Base-by-base conservation (phyloP, 2,888 invertebrate species). In the Ptilodon capucinus region DNA sequence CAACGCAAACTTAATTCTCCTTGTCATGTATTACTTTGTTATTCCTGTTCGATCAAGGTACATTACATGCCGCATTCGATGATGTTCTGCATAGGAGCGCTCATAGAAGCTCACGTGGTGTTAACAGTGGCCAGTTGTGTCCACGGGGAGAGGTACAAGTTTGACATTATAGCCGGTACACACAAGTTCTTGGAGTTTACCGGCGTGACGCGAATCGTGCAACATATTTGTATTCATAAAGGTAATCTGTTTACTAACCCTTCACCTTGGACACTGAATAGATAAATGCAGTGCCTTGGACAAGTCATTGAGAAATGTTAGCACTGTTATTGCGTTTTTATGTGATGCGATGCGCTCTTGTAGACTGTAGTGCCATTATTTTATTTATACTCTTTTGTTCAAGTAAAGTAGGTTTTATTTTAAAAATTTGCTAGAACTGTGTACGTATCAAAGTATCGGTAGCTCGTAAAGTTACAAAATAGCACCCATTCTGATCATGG, bases 101-200 rank as follows among this genome's bases (percentile, higher is more conserved):
- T 90, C 11, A 75, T 90, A 55, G 89, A 90, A 55, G 74, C 84
- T 1, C 86, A 88, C 45, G 81, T 90, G n/a, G 78, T 86, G 1
- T 48, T 90, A 5, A 86, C 89, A 3, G 79, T 87, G 7, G 89
- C 90, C 3, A 74, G 62, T 32, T 90, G 90, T 53, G 82, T 89
- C 0, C 69, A 60, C 42, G 84, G 86, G 0, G 89, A 89, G 58
- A 66, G 59, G 34, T 75, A 79, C 53, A 87, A 82, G 48, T 90
- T 90, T 54, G 58, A 73, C 0, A 67, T 89, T 11, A 71, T 66
- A 41, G 89, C 64, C 1, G 89, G 89, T 0, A 77, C 85, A 0
- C 88, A 88, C 54, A 64, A 25, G 42, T 90, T 88, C 53, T 5
- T 78, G 8, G 79, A 81, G 53, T 41, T 70, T 13, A n/a, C 68